Conservation (phyloP, 2,797 vertebrate genomes). For the Smutsia gigantea region DNA sequence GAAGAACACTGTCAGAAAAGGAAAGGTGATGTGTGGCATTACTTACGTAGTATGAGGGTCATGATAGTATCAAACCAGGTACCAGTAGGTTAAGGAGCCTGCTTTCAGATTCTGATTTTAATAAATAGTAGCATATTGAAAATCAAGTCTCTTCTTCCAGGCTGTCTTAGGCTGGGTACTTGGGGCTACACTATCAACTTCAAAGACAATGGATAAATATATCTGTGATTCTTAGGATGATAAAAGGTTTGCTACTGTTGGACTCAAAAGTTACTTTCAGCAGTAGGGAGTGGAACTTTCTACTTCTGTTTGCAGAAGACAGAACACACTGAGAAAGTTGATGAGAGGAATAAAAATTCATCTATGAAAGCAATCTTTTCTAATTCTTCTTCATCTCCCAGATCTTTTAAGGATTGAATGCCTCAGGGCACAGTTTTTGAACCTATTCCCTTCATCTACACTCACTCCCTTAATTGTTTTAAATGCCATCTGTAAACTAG, state of each 20-base stretch:
- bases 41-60: neutral
- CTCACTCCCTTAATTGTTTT: neutral
- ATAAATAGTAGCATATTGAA: neutral
- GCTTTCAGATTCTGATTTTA: neutral
- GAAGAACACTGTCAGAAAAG: neutral
- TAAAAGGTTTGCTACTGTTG: neutral
- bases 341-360: neutral
- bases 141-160: neutral
- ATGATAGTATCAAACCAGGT: neutral
- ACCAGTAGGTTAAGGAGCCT: neutral
- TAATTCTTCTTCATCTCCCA: neutral
- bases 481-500: neutral
- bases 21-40: neutral
- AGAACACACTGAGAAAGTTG: neutral
- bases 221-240: neutral
- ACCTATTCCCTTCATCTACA: neutral
- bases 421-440: neutral
- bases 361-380: neutral
- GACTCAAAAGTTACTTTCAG: neutral
- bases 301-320: neutral
- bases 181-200: neutral
- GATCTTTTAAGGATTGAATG: neutral
- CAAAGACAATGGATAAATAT: neutral
- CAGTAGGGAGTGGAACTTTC: neutral
- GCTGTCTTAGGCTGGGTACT: neutral